Percentiles rank a stretch among this genome's conserved stretches.
These are phyloP conservation scores for Trachymyrmex septentrionalis DNA, from an alignment of 1,140 invertebrate genomes.

Conservation along the genomic window DNA sequence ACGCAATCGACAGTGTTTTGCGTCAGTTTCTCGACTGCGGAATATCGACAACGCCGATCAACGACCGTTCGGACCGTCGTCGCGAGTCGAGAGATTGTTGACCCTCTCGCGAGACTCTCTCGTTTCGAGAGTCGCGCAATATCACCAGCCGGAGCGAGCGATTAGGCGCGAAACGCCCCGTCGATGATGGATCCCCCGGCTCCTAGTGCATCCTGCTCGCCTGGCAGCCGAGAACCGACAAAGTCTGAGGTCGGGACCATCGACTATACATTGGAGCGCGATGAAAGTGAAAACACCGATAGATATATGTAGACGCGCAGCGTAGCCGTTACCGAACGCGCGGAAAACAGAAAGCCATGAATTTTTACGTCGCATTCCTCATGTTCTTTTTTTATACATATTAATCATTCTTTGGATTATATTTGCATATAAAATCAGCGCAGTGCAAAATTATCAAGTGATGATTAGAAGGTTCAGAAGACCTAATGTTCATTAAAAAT, in stretches of 20 bases:
- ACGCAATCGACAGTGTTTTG: constrained; percentile 85
- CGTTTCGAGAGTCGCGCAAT: constrained; percentile 41
- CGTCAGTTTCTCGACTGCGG: constrained; percentile 71
- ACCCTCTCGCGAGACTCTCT: constrained; percentile 44
- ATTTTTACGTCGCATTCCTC: neutral
- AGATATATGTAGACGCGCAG: constrained; percentile 34
- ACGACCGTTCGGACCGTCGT: constrained; percentile 37
- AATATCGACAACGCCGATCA: constrained; percentile 71
- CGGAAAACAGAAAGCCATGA: neutral
- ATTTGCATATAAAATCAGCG: neutral
- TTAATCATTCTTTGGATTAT: neutral
- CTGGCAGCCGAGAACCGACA: constrained; percentile 79
- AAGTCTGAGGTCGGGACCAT: constrained; percentile 82
- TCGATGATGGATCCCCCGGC: neutral
- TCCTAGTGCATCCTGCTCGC: constrained; percentile 70
- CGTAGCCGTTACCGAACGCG: neutral
- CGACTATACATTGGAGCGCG: constrained; percentile 50
- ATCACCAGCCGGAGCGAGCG: neutral
- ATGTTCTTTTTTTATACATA: neutral
- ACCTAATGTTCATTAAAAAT: neutral
- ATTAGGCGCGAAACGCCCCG: constrained; percentile 40
- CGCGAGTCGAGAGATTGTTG: constrained; percentile 71
- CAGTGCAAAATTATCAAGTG: neutral
- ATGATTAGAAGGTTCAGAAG: neutral
- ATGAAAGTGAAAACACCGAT: constrained; percentile 35